Percentiles rank a stretch among this genome's conserved stretches.
These are phyloP conservation scores for Gortyna flavago DNA, from an alignment of 2,888 invertebrate species.

Conservation along the genomic window DNA sequence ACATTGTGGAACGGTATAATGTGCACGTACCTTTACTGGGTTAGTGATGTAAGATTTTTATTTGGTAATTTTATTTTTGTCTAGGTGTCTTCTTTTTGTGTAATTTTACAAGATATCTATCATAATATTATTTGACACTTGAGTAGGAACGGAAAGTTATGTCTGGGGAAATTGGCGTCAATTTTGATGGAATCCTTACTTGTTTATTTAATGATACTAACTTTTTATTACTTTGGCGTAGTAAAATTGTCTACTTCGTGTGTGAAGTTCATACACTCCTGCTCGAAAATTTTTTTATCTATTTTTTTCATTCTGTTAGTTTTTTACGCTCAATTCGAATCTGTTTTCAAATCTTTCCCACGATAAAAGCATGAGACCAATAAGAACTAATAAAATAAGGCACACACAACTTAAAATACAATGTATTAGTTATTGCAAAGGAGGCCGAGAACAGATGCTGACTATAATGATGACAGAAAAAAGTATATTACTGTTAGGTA, in stretches of 20 bases:
- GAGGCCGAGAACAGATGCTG: constrained; percentile 49
- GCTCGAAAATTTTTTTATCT: background rate
- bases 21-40: constrained; percentile 19
- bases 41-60: constrained; percentile 6
- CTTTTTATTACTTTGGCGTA: background rate
- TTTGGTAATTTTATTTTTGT: background rate
- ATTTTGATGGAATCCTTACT: background rate
- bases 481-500: background rate
- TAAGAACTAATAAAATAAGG: constrained; percentile 80
- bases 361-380: constrained; percentile 58
- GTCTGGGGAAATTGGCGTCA: no score
- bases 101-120: background rate
- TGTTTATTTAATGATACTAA: background rate
- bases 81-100: background rate
- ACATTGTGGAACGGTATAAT: constrained; percentile 6
- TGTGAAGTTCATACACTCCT: background rate
- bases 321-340: background rate
- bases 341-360: constrained; percentile 48
- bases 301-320: background rate
- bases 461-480: constrained; percentile 1
- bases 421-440: constrained; percentile 48
- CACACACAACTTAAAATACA: constrained; percentile 74
- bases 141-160: background rate
- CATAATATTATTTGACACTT: background rate
- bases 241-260: background rate